Percentiles rank a stretch among this genome's conserved stretches.
These are phyloP conservation scores for Kobus ellipsiprymnus DNA, from an alignment of 2,113 vertebrate species.

Conservation along the genomic window DNA sequence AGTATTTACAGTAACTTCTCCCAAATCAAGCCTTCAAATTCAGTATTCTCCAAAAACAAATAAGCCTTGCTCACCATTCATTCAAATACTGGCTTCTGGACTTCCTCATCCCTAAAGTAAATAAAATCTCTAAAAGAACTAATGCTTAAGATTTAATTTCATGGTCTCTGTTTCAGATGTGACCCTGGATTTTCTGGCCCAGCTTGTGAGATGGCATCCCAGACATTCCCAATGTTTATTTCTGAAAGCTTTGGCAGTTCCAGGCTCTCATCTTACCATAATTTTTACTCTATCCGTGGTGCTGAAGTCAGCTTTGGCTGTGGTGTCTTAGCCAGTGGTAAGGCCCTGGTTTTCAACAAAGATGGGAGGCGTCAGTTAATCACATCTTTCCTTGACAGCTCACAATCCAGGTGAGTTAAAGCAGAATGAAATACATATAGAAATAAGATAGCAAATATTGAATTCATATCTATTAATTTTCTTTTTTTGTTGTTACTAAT, in stretches of 20 bases:
- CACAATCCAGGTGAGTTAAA: conserved; percentile 91
- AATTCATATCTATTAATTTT: background rate
- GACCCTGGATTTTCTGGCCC: conserved; percentile 96
- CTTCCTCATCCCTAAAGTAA: background rate
- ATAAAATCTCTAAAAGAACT: background rate
- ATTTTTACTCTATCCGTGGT: conserved; percentile 95
- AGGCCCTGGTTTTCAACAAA: conserved; percentile 96
- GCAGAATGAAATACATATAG: background rate
- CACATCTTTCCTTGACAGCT: conserved; percentile 95
- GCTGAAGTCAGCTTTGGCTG: conserved; percentile 98
- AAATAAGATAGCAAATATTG: background rate
- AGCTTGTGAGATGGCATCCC: conserved; percentile 94
- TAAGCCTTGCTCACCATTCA: background rate
- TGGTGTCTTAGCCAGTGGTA: conserved; percentile 95
- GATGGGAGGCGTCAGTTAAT: conserved; percentile 94
- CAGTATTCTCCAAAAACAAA: background rate
- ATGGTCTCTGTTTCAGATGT: conserved; percentile 81
- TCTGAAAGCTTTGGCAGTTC: conserved; percentile 94
- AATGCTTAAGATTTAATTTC: background rate
- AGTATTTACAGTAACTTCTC: background rate
- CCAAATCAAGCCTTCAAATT: conserved; percentile 20
- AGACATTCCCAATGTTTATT: conserved; percentile 95
- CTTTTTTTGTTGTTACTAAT: background rate
- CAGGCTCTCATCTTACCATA: conserved; percentile 96
- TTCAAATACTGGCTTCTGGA: background rate